Evolutionary conservation across 2,888 invertebrate species (phyloP).

Genomic region (Teleogryllus oceanicus): DNA sequence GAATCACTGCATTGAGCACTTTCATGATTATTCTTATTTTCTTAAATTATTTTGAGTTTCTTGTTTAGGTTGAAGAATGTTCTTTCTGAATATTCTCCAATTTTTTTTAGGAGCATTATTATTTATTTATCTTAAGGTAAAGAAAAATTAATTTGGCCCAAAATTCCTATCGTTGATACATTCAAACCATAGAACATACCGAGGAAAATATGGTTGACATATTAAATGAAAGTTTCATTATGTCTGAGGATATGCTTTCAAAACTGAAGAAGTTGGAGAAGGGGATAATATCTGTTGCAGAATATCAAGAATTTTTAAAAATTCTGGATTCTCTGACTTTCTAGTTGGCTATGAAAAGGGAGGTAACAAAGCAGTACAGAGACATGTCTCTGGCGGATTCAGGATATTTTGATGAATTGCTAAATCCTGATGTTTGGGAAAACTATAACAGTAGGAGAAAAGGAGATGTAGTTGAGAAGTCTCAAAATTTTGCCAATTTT

Average conservation of each 20-base stretch:
- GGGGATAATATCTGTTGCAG: background rate
- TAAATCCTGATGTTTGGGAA: slow-evolving; percentile 9
- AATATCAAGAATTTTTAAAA: background rate
- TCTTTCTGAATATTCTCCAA: too few relatives aligned
- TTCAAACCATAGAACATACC: too few relatives aligned
- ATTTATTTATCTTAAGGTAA: too few relatives aligned
- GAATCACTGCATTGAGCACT: too few relatives aligned
- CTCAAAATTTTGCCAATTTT: too few relatives aligned
- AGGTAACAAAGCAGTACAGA: background rate
- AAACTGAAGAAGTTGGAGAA: background rate
- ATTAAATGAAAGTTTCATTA: background rate
- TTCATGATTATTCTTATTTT: too few relatives aligned
- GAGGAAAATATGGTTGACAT: too few relatives aligned
- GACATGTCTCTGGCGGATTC: background rate
- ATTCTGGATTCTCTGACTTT: background rate
- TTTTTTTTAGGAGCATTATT: too few relatives aligned
- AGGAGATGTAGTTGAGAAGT: background rate
- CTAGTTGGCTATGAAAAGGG: background rate
- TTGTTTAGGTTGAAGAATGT: too few relatives aligned
- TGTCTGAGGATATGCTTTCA: background rate
- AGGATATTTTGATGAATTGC: background rate
- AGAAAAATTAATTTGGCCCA: too few relatives aligned
- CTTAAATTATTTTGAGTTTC: too few relatives aligned
- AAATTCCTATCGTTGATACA: too few relatives aligned
- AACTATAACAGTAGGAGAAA: background rate